Percentiles rank a stretch among this genome's conserved stretches.
phyloP scores from a whole-genome alignment of 2,888 invertebrate species.

The Drosophila austrosaltans region DNA sequence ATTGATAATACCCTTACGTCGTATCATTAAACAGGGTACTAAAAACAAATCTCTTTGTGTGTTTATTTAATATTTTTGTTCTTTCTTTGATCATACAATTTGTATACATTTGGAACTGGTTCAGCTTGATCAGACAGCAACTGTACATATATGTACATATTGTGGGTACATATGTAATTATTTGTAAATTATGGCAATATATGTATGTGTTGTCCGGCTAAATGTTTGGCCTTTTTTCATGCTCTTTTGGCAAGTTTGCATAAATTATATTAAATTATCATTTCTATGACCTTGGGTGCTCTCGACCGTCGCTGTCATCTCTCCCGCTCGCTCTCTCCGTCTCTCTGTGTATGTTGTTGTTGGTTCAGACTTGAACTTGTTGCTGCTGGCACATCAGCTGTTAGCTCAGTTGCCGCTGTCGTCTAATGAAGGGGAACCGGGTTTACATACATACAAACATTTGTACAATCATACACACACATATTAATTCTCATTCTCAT shows the following conservation, averaged over 20 bases:
- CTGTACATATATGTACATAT: neutral
- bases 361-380: conserved; percentile 6
- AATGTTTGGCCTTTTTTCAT: conserved; percentile 10
- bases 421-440: neutral
- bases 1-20: neutral
- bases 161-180: no score
- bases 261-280: conserved; percentile 35
- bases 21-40: neutral
- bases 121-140: neutral
- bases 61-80: conserved; percentile 7
- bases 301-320: conserved; percentile 17
- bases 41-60: conserved; percentile 1
- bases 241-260: conserved; percentile 8
- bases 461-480: neutral
- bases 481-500: neutral
- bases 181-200: neutral
- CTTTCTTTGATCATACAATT: neutral
- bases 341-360: neutral
- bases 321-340: neutral
- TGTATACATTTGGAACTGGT: neutral
- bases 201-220: conserved; percentile 1
- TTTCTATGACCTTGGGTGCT: conserved; percentile 37
- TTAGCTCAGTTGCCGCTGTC: conserved; percentile 2
- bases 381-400: conserved; percentile 10
- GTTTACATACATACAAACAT: neutral